Base-by-base conservation (phyloP, 1,140 invertebrate genomes). In the Diachasma alloeum region DNA sequence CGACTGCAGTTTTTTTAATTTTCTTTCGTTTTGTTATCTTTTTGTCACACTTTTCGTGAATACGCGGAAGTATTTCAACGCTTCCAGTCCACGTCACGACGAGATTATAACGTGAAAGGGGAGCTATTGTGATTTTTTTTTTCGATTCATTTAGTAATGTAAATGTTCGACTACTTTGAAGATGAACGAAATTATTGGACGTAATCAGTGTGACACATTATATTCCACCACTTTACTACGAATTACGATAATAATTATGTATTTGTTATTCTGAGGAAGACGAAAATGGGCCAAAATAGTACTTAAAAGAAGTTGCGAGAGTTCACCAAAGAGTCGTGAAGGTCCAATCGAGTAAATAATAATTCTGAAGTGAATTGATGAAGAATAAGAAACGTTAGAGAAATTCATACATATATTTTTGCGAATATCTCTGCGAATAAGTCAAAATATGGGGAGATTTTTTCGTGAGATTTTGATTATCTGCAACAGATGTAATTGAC, bases 271-370 rank as follows among this genome's bases (percentile, higher is more conserved):
- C 8, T 19, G n/a, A 68, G 1, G 22, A 68, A 68, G 36, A 68
- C n/a, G n/a, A 68, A 68, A 19, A 22, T 56, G 48, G 69, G 69
- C 69, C 69, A 71, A 71, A 71, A 46, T 71, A 71, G 69, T 71
- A 48, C 69, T 46, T 71, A 48, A 71, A 71, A 36, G 11, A 8
- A 31, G 59, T 26, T 17, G 22, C 10, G 4, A 24, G 59, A 11
- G 24, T 66, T 66, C 22, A 66, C 59, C 24, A 66, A 31, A 66
- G 24, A 66, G 26, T 66, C 26, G 9, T 31, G 31, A 66, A 13
- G 26, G 24, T 31, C 59, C 59, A 66, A 66, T 66, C 59, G 59
- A 31, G 59, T 26, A 31, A 26, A 8, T n/a, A 31, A 56, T 13
- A 56, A 19, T 17, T 56, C 48, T 56, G 15, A 19, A 17, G n/a